Percentiles rank a stretch among this genome's conserved stretches.
Evolutionary conservation across 2,888 invertebrate genomes (phyloP).

Genomic region (Nycteola revayana): DNA sequence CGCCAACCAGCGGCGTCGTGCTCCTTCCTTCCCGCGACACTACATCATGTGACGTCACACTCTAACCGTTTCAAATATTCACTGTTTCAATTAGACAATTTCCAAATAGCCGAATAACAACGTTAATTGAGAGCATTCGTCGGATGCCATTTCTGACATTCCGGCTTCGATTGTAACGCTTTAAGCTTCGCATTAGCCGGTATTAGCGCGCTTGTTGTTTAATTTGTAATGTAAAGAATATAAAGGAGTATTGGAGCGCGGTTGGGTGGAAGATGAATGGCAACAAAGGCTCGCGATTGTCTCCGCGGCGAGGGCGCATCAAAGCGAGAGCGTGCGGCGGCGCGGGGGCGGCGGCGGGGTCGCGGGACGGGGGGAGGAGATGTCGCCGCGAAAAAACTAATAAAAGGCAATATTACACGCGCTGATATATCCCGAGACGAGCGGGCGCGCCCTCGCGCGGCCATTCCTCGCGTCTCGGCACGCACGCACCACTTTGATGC

Average conservation of each 20-base stretch:
- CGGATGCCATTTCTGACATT: slow-evolving; percentile 44
- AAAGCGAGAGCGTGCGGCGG: too few species aligned
- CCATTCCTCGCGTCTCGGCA: slow-evolving; percentile 12
- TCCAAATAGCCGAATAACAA: slow-evolving; percentile 51
- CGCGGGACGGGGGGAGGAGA: slow-evolving; percentile 20
- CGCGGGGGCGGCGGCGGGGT: too few species aligned
- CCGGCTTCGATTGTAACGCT: slow-evolving; percentile 34
- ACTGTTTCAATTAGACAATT: slow-evolving; percentile 58
- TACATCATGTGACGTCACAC: slow-evolving; percentile 41
- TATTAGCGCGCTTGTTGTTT: slow-evolving; percentile 45
- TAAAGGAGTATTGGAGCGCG: slow-evolving; percentile 30
- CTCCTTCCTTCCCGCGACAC: slow-evolving; percentile 8
- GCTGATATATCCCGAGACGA: slow-evolving; percentile 45
- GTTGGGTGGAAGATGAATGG: slow-evolving; percentile 26
- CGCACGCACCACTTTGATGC: slow-evolving; percentile 20
- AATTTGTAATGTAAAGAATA: slow-evolving; percentile 45
- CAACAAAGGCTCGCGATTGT: slow-evolving; percentile 31
- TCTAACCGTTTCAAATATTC: slow-evolving; percentile 45
- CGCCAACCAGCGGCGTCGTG: slow-evolving; percentile 34
- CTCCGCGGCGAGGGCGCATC: slow-evolving; percentile 11
- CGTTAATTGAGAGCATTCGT: slow-evolving; percentile 56
- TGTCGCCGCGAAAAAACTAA: slow-evolving; percentile 76
- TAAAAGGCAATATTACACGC: slow-evolving; percentile 70
- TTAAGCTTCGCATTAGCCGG: slow-evolving; percentile 26
- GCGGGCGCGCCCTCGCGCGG: slow-evolving; percentile 9